These are phyloP conservation scores for Heliconius congener DNA, from an alignment of 1,140 invertebrate genomes.

Conservation along the genomic window DNA sequence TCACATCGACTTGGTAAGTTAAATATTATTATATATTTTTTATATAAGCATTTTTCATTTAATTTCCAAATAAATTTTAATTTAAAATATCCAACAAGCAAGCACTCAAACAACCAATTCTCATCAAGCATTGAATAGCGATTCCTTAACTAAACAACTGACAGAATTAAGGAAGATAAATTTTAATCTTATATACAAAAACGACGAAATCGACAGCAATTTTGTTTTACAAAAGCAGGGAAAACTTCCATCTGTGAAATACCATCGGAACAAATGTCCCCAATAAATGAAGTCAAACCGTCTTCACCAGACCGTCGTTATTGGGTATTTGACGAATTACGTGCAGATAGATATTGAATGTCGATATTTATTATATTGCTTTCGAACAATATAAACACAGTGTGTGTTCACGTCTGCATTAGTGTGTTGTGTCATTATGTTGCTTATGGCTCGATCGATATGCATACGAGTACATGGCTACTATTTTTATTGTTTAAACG, in stretches of 20 bases:
- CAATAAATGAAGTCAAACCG: constrained; percentile 20
- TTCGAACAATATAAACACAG: neutral
- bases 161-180: neutral
- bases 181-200: neutral
- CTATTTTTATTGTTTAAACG: neutral
- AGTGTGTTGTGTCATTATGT: neutral
- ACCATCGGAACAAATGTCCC: neutral
- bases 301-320: constrained; percentile 15
- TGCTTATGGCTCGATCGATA: neutral
- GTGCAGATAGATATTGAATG: constrained; percentile 1
- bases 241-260: neutral
- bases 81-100: too few species aligned
- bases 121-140: neutral
- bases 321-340: constrained; percentile 16
- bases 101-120: too few species aligned
- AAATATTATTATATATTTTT: neutral
- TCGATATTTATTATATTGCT: neutral
- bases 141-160: neutral
- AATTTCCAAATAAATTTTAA: too few species aligned
- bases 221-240: neutral
- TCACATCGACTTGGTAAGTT: constrained; percentile 85
- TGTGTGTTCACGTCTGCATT: neutral
- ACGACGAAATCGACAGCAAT: neutral
- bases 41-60: too few species aligned
- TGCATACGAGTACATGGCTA: neutral